Evolutionary conservation across 2,797 vertebrate genomes (phyloP).

Genomic region (Galago senegalensis): DNA sequence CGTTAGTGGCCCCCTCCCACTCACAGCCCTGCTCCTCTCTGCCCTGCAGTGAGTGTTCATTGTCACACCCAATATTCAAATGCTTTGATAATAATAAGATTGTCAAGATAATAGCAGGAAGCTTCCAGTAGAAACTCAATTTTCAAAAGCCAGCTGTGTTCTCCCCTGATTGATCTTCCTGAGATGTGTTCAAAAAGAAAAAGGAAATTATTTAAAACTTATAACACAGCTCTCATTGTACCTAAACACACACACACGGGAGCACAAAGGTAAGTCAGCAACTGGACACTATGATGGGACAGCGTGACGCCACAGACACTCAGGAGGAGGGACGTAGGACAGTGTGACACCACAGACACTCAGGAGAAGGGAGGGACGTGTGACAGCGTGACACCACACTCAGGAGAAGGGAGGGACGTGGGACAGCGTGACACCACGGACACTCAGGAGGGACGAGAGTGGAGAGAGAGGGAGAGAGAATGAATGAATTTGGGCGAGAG

Average conservation of each 20-base stretch:
- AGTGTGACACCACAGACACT: too few relatives aligned
- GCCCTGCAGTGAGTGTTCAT: conserved; percentile 81
- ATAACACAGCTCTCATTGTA: conserved; percentile 71
- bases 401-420: too few relatives aligned
- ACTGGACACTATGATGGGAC: background rate
- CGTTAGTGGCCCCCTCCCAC: conserved; percentile 83
- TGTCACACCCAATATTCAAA: conserved; percentile 86
- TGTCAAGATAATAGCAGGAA: conserved; percentile 89
- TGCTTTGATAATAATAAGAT: conserved; percentile 89
- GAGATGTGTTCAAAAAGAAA: conserved; percentile 86
- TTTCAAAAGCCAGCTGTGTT: conserved; percentile 88
- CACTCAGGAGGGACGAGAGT: too few relatives aligned
- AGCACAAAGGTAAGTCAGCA: background rate
- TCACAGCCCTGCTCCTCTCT: conserved; percentile 75
- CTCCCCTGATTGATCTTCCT: conserved; percentile 73
- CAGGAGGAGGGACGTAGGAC: background rate
- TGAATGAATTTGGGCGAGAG: background rate
- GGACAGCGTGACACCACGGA: background rate
- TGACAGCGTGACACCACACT: too few relatives aligned
- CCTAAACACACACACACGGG: conserved; percentile 37
- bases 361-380: too few relatives aligned
- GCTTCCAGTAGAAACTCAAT: conserved; percentile 85
- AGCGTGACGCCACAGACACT: conserved; percentile 22
- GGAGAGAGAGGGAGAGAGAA: too few relatives aligned
- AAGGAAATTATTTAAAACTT: conserved; percentile 66